Evolutionary conservation across 2,888 invertebrate genomes (phyloP).

Genomic region (Drosophila merina): DNA sequence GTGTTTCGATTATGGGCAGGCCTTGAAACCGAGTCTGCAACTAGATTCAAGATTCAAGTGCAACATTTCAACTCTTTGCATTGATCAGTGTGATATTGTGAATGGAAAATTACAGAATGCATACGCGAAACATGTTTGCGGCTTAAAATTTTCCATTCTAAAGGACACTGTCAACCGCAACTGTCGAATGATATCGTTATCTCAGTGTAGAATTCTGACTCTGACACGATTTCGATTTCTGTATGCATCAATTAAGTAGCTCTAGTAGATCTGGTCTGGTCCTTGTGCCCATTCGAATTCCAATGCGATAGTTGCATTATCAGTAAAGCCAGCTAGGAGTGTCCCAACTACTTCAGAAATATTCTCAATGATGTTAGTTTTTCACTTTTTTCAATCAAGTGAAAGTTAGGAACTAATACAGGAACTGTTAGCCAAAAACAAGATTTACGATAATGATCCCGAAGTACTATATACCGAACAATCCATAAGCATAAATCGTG

Average conservation of each 20-base stretch:
- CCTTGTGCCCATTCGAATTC: constrained; percentile 48
- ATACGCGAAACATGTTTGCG: constrained; percentile 57
- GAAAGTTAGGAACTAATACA: constrained; percentile 21
- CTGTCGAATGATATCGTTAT: constrained; percentile 45
- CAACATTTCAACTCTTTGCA: constrained; percentile 62
- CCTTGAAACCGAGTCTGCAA: constrained; percentile 32
- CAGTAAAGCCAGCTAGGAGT: constrained; percentile 5
- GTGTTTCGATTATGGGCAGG: constrained; percentile 4
- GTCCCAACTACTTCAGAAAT: not conserved
- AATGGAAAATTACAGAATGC: constrained; percentile 62
- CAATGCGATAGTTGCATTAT: constrained; percentile 37
- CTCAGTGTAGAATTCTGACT: constrained; percentile 47
- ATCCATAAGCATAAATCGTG: too few relatives aligned
- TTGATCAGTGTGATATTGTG: constrained; percentile 26
- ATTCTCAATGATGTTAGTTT: not conserved
- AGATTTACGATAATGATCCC: not conserved
- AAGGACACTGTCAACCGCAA: constrained; percentile 36
- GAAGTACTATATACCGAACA: not conserved
- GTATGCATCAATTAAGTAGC: constrained; percentile 42
- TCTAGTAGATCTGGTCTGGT: constrained; percentile 27
- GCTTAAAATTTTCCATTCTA: constrained; percentile 68
- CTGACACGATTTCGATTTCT: constrained; percentile 56
- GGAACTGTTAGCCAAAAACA: constrained; percentile 9
- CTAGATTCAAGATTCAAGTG: constrained; percentile 61
- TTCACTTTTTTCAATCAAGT: constrained; percentile 1